Evolutionary conservation across 2,113 vertebrate species (phyloP), one percentile per base, ranked within the genome.

Genomic region (Tachuris rubrigastra): DNA sequence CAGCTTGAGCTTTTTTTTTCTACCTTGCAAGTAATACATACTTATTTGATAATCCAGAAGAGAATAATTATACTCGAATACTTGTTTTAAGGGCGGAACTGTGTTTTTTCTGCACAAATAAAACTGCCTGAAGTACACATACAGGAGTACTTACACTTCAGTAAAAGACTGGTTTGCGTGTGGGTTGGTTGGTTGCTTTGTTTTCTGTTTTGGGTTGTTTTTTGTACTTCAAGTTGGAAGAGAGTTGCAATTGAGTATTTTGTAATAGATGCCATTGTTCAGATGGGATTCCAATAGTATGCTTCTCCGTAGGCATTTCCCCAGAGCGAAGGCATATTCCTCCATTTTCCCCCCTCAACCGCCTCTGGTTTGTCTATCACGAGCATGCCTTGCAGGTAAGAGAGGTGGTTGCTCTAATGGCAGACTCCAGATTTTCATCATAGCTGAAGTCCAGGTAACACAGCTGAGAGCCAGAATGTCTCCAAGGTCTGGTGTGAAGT

Each of bases 391-490:
- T 59, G 47, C 27, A n/a, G 35, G 2, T 39, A 19, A 1, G 6
- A 47, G 50, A 47, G 50, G 5, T 12, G 8, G 18, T 50, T 85
- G 23, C 44, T 65, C 16, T 31, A 35, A 65, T 2, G 4, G 20
- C 39, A 69, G 27, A 8, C 22, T 80, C 10, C 14, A 42, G 23
- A 17, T 55, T 66, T 80, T 60, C n/a, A 46, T 75, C 42, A 9
- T 46, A 85, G 65, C n/a, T 3, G 3, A 42, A 47, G 37, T 5
- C 0, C 0, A 12, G 12, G 5, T n/a, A 78, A 39, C 33, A 31
- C 6, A 2, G 12, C 44, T 65, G 53, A 76, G 49, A 71, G 14
- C 28, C 46, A 41, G 12, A 71, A 22, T 5, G 4, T 42, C 22
- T 78, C 35, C 15, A 27, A 30, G 53, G 52, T 41, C 44, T 90